These are phyloP conservation scores for Perodicticus potto DNA, from an alignment of 2,797 vertebrate genomes.

Conservation along the genomic window DNA sequence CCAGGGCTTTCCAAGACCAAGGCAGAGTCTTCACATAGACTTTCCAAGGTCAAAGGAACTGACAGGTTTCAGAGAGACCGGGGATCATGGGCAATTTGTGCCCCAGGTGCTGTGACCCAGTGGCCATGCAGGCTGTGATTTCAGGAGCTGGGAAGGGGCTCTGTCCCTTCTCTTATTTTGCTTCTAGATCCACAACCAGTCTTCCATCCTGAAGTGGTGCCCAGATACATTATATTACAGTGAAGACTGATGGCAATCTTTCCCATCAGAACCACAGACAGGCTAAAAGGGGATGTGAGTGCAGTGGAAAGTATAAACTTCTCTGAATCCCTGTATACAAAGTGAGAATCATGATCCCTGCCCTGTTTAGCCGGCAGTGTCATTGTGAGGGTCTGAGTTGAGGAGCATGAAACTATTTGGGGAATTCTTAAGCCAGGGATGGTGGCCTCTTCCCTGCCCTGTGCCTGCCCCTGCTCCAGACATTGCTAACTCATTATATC, in stretches of 20 bases:
- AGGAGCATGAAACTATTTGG: background rate
- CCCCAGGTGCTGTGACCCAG: background rate
- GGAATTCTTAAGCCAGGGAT: rapidly evolving
- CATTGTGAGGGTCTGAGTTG: background rate
- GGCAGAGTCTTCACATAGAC: background rate
- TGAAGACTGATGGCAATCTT: background rate
- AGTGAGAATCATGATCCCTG: rapidly evolving
- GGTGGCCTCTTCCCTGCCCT: background rate
- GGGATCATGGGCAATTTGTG: background rate
- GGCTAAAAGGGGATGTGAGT: rapidly evolving
- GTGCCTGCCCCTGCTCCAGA: rapidly evolving
- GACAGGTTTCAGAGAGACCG: background rate
- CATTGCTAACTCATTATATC: background rate
- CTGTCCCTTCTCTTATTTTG: background rate
- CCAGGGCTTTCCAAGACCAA: background rate
- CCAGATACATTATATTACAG: background rate
- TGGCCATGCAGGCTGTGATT: background rate
- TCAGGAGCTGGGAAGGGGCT: background rate
- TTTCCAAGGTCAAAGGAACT: background rate
- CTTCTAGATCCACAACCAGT: background rate
- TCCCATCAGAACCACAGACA: background rate
- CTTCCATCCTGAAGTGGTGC: background rate
- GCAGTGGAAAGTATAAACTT: rapidly evolving
- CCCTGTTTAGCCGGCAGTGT: rapidly evolving
- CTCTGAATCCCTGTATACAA: background rate